Evolutionary conservation across 2,113 vertebrate genomes (phyloP).

Genomic region (Cyanocitta stelleri): DNA sequence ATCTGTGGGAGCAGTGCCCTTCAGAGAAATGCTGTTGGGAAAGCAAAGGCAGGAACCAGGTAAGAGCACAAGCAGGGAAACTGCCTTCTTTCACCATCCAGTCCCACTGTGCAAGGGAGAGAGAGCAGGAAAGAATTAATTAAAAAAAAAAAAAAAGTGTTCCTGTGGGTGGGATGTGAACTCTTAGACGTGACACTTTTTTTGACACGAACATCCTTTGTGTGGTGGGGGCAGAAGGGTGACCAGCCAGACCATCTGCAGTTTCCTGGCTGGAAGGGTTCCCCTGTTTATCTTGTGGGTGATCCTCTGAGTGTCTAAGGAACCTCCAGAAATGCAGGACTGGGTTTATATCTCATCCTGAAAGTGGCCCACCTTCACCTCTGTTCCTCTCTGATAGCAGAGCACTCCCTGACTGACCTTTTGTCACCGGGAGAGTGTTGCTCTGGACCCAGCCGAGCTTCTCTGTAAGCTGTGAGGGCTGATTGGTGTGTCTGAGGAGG

Average conservation of each 20-base stretch:
- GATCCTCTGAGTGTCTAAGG: not conserved
- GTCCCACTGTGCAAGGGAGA: not conserved
- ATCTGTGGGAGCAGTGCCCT: rapidly evolving
- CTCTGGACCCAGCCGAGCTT: not conserved
- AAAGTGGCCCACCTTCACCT: not conserved
- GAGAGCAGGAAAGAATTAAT: not conserved
- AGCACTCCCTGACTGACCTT: not conserved
- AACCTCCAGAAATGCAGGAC: not conserved
- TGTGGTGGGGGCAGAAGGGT: too few relatives aligned
- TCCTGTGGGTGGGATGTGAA: rapidly evolving
- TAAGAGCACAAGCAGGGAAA: not conserved
- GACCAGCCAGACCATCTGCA: not conserved
- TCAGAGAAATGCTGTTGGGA: not conserved
- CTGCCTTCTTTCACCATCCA: not conserved
- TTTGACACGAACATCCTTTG: too few relatives aligned
- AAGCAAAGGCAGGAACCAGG: not conserved
- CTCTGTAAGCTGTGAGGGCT: not conserved
- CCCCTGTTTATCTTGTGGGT: not conserved
- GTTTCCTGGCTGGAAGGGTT: not conserved
- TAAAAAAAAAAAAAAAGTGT: too few relatives aligned
- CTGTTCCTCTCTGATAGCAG: not conserved
- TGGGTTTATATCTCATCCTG: not conserved
- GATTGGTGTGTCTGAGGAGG: not conserved
- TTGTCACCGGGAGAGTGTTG: rapidly evolving
- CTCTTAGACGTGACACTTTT: not conserved